These are phyloP conservation scores for Morone chrysops DNA, from an alignment of 2,113 vertebrate genomes.

Conservation along the genomic window DNA sequence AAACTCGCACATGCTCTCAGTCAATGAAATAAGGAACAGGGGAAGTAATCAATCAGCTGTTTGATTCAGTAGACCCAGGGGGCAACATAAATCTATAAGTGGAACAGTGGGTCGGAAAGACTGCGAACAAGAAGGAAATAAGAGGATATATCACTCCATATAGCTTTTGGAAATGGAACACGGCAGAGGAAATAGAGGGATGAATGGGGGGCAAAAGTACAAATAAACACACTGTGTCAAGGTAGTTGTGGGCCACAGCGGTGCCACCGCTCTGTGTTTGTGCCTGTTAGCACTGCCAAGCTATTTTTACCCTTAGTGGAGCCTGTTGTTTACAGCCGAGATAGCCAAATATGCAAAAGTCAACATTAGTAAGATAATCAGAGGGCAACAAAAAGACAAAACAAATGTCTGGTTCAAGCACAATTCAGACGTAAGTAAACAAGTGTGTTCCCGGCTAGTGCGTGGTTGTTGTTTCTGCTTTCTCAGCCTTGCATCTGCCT, in stretches of 20 bases:
- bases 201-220: constrained; percentile 53
- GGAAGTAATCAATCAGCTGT: constrained; percentile 77
- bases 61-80: constrained; percentile 71
- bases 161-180: constrained; percentile 53
- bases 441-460: neutral
- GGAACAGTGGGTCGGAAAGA: constrained; percentile 59
- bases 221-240: constrained; percentile 61
- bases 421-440: constrained; percentile 25
- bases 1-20: constrained; percentile 41
- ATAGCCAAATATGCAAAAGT: constrained; percentile 59
- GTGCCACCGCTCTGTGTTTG: constrained; percentile 50
- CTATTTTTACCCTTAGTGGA: constrained; percentile 64
- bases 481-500: constrained; percentile 1
- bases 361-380: constrained; percentile 70
- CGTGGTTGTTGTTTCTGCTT: neutral
- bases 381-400: constrained; percentile 53
- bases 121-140: constrained; percentile 42
- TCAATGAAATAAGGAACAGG: constrained; percentile 74
- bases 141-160: constrained; percentile 43
- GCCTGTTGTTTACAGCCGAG: constrained; percentile 59
- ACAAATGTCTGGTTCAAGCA: constrained; percentile 31
- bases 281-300: constrained; percentile 59
- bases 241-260: constrained; percentile 38
- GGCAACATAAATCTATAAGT: constrained; percentile 71
- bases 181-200: constrained; percentile 41